Evolutionary conservation across 2,113 vertebrate genomes (phyloP).

Genomic region (Suricata suricatta): DNA sequence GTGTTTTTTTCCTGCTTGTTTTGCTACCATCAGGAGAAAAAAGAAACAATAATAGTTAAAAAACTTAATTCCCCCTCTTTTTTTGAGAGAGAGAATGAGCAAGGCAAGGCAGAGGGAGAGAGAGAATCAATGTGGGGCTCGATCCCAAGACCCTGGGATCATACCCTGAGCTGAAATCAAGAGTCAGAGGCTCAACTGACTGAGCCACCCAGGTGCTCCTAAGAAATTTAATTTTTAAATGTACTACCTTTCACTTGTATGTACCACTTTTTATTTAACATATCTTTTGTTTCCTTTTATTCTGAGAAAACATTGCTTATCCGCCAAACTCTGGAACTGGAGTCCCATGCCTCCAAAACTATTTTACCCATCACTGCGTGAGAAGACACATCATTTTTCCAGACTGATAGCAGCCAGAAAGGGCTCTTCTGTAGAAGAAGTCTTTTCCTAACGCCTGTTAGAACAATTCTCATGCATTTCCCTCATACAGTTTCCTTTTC

Average conservation of each 20-base stretch:
- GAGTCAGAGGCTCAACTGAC: no score
- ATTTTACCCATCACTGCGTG: neutral
- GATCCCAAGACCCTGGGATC: no score
- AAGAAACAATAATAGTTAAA: neutral
- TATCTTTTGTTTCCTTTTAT: neutral
- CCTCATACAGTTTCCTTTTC: neutral
- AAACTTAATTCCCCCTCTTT: no score
- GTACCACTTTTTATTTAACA: neutral
- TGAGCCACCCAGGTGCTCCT: no score
- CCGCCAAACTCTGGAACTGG: neutral
- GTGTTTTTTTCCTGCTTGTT: neutral
- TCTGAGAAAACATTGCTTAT: neutral
- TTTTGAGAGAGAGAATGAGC: no score
- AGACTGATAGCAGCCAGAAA: fast-evolving
- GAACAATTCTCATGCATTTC: neutral
- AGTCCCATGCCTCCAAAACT: neutral
- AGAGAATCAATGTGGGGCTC: no score
- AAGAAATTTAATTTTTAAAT: neutral
- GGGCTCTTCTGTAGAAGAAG: neutral
- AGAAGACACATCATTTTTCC: fast-evolving
- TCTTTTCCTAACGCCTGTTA: neutral
- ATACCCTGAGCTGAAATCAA: no score
- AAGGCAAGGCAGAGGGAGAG: no score
- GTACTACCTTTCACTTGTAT: neutral
- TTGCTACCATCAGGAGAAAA: neutral